Conservation (phyloP, 2,113 vertebrate species). For the Falcunculus frontatus region DNA sequence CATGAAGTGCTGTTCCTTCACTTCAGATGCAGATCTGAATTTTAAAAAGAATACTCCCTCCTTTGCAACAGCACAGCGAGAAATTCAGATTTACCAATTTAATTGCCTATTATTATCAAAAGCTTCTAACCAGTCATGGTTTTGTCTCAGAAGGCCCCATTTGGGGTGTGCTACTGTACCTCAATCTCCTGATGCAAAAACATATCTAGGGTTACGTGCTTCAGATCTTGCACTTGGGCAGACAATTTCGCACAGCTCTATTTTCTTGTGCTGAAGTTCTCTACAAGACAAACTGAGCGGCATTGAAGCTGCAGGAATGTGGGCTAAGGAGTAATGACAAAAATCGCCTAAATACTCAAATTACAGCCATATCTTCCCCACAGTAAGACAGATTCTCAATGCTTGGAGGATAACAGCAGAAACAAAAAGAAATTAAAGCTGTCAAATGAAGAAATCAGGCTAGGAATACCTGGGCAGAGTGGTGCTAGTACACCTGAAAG, state of each 20-base stretch:
- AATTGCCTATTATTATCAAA: slow-evolving; percentile 37
- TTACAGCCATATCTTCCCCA: neutral
- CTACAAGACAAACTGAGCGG: neutral
- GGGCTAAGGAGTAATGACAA: neutral
- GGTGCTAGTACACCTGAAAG: neutral
- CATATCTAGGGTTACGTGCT: neutral
- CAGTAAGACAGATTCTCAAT: neutral
- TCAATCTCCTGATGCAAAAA: neutral
- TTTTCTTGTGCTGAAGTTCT: neutral
- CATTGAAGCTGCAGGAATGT: neutral
- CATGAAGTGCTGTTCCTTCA: neutral
- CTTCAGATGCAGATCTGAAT: neutral
- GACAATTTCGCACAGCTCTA: neutral
- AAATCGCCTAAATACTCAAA: neutral
- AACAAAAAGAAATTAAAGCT: slow-evolving; percentile 36
- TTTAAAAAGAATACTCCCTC: neutral
- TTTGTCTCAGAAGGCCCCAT: neutral
- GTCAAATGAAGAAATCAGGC: neutral
- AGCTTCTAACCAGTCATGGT: neutral
- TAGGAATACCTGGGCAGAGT: neutral
- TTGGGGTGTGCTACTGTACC: neutral
- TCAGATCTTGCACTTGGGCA: neutral
- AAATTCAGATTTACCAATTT: slow-evolving; percentile 42
- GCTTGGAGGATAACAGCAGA: neutral
- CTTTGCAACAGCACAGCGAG: neutral